Conservation (phyloP, 2,113 vertebrate genomes). For the Montifringilla adamsi region DNA sequence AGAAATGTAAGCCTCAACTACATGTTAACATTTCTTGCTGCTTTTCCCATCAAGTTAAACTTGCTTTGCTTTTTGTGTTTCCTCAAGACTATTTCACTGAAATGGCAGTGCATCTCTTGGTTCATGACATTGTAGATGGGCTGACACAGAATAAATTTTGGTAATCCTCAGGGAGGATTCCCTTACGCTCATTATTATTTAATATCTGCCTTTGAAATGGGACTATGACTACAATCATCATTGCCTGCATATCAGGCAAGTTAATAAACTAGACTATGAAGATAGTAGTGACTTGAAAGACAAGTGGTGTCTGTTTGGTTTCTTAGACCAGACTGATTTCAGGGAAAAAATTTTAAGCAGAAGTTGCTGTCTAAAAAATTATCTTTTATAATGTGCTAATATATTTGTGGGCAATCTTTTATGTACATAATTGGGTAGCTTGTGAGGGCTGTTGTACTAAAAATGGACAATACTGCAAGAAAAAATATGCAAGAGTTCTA, state of each 20-base stretch:
- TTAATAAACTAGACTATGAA: background rate
- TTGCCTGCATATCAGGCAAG: background rate
- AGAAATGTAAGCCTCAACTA: background rate
- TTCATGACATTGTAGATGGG: background rate
- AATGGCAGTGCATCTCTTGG: background rate
- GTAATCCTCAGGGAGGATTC: background rate
- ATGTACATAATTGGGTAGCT: background rate
- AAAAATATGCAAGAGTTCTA: background rate
- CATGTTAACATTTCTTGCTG: background rate
- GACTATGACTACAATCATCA: background rate
- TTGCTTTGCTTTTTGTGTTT: background rate
- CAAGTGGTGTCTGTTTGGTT: background rate
- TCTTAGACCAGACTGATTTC: background rate
- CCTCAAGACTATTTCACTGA: background rate
- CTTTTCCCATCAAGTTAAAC: background rate
- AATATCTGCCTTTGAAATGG: background rate
- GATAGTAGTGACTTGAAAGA: background rate
- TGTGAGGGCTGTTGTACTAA: background rate
- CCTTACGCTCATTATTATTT: background rate
- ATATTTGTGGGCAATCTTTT: background rate
- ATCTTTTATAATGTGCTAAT: background rate
- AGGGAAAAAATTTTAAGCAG: background rate
- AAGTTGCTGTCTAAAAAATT: background rate
- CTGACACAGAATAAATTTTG: background rate
- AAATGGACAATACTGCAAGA: background rate